phyloP scores from a whole-genome alignment of 2,888 invertebrate species.

The Epinotia demarniana region DNA sequence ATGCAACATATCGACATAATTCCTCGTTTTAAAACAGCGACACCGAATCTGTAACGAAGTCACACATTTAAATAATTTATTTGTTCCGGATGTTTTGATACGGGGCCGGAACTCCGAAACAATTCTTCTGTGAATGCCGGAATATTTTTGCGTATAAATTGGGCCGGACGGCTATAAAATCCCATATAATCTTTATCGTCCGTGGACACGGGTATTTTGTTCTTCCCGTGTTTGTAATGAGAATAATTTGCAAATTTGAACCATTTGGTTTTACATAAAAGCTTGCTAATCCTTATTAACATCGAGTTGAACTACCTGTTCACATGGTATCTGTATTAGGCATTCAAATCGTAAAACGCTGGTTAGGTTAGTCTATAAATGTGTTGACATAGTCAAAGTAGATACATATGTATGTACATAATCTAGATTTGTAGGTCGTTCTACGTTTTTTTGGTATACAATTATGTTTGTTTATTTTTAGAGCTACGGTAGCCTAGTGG shows the following conservation, averaged over 20 bases:
- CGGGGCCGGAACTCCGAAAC: conserved; percentile 38
- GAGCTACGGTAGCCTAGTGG: too few relatives aligned
- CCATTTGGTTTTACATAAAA: conserved; percentile 14
- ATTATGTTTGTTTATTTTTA: too few relatives aligned
- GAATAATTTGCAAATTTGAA: conserved; percentile 14
- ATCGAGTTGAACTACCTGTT: not conserved
- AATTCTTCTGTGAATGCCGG: conserved; percentile 36
- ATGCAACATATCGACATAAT: conserved; percentile 16
- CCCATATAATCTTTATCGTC: conserved; percentile 33
- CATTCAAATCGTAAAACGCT: not conserved
- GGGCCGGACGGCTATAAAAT: conserved; percentile 20
- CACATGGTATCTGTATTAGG: not conserved
- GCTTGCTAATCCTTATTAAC: conserved; percentile 8
- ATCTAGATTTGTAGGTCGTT: too few relatives aligned
- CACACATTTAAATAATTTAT: conserved; percentile 44
- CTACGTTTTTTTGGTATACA: too few relatives aligned
- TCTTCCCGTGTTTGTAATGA: conserved; percentile 18
- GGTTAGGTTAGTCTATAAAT: not conserved
- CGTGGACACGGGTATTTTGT: conserved; percentile 19
- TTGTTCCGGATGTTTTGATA: conserved; percentile 43
- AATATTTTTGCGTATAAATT: conserved; percentile 42
- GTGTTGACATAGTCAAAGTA: not conserved
- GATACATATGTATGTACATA: not conserved
- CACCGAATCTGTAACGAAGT: conserved; percentile 29
- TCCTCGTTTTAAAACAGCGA: conserved; percentile 10